A percentile compares a stretch with the other conserved stretches of the same genome.
phyloP scores from a whole-genome alignment of 2,888 invertebrate genomes.

The Drosophila nigritarsus region DNA sequence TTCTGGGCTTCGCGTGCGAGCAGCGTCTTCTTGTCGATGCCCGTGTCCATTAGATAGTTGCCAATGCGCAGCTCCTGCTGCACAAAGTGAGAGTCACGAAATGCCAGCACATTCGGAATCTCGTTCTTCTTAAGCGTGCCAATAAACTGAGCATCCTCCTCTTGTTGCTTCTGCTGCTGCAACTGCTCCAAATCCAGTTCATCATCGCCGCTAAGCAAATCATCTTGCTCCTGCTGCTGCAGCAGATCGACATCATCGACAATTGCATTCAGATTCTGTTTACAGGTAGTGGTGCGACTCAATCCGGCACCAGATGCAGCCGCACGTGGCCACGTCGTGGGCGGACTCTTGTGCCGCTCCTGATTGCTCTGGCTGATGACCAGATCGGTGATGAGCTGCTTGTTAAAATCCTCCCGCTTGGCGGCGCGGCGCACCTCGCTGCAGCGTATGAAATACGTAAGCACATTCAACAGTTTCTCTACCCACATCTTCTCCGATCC shows the following conservation, averaged over 20 bases:
- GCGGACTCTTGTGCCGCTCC: conserved; percentile 65
- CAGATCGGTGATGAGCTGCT: conserved; percentile 78
- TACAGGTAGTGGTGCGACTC: conserved; percentile 82
- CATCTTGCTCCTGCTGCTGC: conserved; percentile 20
- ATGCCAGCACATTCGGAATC: conserved; percentile 84
- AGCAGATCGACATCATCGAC: conserved; percentile 48
- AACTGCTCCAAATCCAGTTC: conserved; percentile 32
- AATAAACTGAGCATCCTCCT: conserved; percentile 56
- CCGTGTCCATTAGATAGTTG: conserved; percentile 84
- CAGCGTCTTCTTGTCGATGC: conserved; percentile 82
- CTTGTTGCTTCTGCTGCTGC: conserved; percentile 7
- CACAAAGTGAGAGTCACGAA: conserved; percentile 84
- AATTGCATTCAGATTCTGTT: conserved; percentile 80
- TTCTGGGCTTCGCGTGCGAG: conserved; percentile 64
- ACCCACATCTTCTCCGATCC: conserved; percentile 88
- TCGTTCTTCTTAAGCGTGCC: conserved; percentile 82
- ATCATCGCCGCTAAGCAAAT: conserved; percentile 39
- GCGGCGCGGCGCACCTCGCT: conserved; percentile 88
- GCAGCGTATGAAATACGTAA: conserved; percentile 95
- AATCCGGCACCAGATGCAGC: conserved; percentile 54
- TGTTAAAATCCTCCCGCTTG: conserved; percentile 84
- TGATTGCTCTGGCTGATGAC: conserved; percentile 62
- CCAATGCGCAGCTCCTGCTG: conserved; percentile 85
- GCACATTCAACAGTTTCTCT: conserved; percentile 90
- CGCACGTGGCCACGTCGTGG: conserved; percentile 27